Percentiles rank a stretch among this genome's conserved stretches.
Conservation (phyloP, 2,113 vertebrate genomes). For the Nerophis ophidion region DNA sequence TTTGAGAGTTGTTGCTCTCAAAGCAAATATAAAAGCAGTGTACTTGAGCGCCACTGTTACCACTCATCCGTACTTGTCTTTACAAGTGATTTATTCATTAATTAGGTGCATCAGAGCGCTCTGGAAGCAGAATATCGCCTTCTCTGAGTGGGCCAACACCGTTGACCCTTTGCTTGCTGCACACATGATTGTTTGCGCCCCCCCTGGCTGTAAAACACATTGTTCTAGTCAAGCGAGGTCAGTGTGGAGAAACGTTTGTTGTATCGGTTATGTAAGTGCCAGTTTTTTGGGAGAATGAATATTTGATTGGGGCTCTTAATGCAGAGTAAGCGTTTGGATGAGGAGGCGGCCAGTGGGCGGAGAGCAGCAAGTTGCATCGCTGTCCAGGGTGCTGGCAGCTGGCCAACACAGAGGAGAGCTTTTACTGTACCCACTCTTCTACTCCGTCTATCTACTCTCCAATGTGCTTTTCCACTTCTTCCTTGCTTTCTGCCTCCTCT, state of each 20-base stretch:
- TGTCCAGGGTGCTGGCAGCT: conserved; percentile 53
- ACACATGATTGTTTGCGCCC: conserved; percentile 31
- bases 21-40: conserved; percentile 33
- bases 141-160: conserved; percentile 32
- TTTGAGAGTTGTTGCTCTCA: conserved; percentile 19
- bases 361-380: conserved; percentile 57
- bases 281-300: conserved; percentile 69
- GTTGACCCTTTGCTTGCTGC: conserved; percentile 37
- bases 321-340: conserved; percentile 66
- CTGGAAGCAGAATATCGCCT: conserved; percentile 29
- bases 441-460: conserved; percentile 35
- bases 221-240: conserved; percentile 45
- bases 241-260: conserved; percentile 46
- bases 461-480: conserved; percentile 22
- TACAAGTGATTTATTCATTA: conserved; percentile 48
- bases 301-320: conserved; percentile 73
- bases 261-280: conserved; percentile 66
- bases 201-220: conserved; percentile 34
- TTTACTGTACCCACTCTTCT: conserved; percentile 57
- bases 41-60: conserved; percentile 2
- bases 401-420: conserved; percentile 53
- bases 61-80: conserved; percentile 24
- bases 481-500: background rate
- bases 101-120: conserved; percentile 40
- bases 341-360: conserved; percentile 68